Base-by-base conservation (phyloP, 2,797 vertebrate genomes). In the Rhodeus uyekii region DNA sequence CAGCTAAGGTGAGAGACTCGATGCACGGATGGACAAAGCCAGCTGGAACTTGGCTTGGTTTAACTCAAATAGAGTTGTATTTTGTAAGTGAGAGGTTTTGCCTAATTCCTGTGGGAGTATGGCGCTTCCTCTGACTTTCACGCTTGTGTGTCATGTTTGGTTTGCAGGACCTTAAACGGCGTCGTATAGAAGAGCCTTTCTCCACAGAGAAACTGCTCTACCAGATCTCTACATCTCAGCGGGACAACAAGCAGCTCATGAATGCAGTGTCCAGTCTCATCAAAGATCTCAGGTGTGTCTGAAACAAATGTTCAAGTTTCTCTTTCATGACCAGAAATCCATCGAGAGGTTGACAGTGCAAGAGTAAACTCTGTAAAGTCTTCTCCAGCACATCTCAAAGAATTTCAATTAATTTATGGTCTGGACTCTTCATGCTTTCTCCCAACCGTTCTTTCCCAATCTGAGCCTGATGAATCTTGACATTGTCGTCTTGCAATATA, bases 161-260 rank as follows among this genome's bases (percentile, higher is more conserved):
- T 61, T n/a, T 29, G 27, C 92, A 99, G 98, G 97, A 99, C 91
- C 96, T 99, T 95, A 99, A 99, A 92, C 96, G 93, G 84, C 96
- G 98, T 83, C 96, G 93, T 79, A 97, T 99, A 92, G 97, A 98
- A 88, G 99, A 99, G 92, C 97, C 98, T 2, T 99, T 99, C 91
- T 99, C 98, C 85, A 99, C 98, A 95, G 98, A 99, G 92, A 99
- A 99, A 95, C 91, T 99, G 91, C 96, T 99, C 86, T 99, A 98
- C 94, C 97, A 98, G 95, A 97, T 99, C 53, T 97, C 98, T 88
- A 96, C 95, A 7, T 96, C 96, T 0, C 98, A 99, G 87, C 96
- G 97, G 89, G 97, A 99, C 85, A 98, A 98, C 0, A 96, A 96
- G 69, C 94, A 96, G 73, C 95, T 97, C 88, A 96, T 99, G 94